Conservation (phyloP, 2,888 invertebrate genomes). For the Ectobius pallidus region DNA sequence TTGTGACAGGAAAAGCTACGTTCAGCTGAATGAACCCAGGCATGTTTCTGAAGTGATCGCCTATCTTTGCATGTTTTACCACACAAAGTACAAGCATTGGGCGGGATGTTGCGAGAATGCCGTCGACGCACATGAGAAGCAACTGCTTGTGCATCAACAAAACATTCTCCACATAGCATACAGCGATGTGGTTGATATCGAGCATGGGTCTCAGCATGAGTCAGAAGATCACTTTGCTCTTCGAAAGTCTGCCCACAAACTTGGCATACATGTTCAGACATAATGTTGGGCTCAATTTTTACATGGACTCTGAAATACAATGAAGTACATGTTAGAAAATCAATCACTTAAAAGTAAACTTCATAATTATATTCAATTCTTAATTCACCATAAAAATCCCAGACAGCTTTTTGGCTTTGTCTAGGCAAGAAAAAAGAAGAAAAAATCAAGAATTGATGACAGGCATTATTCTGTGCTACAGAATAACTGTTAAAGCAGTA, state of each 20-base stretch:
- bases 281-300: constrained; percentile 35
- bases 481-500: no score
- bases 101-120: constrained; percentile 65
- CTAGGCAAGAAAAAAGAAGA: no score
- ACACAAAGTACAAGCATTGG: constrained; percentile 70
- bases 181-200: constrained; percentile 60
- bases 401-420: no score
- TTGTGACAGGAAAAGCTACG: constrained; percentile 68
- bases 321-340: no score
- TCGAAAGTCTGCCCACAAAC: constrained; percentile 77
- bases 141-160: constrained; percentile 66
- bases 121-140: constrained; percentile 66
- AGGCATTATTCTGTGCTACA: no score
- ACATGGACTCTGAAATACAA: constrained; percentile 37
- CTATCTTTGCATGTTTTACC: constrained; percentile 73
- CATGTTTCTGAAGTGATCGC: constrained; percentile 69
- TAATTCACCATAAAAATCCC: no score
- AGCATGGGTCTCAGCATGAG: constrained; percentile 80
- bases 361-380: no score
- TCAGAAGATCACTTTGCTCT: constrained; percentile 54
- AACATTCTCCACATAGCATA: constrained; percentile 69
- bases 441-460: no score
- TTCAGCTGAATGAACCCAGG: constrained; percentile 71
- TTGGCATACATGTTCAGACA: constrained; percentile 70
- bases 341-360: no score